These are phyloP conservation scores for Orchesella flavescens DNA, from an alignment of 2,888 invertebrate genomes.

Conservation along the genomic window DNA sequence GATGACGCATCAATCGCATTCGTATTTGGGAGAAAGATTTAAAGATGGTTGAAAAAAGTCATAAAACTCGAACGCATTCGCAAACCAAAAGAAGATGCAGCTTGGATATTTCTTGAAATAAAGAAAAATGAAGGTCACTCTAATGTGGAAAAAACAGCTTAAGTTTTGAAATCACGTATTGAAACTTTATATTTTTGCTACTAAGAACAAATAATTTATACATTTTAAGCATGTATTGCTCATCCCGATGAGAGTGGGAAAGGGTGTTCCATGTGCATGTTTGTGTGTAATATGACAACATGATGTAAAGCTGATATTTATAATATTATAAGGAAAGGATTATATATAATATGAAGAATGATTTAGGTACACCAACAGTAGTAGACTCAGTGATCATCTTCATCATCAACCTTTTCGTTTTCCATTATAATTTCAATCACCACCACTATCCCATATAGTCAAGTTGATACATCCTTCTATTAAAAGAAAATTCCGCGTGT, in stretches of 20 bases:
- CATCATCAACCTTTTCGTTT: constrained; percentile 7
- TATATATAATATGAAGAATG: neutral
- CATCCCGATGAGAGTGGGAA: neutral
- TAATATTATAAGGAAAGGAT: neutral
- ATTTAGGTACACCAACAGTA: neutral
- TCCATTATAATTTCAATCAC: constrained; percentile 1
- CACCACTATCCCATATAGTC: neutral
- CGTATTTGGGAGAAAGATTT: too few species aligned
- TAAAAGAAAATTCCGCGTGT: neutral
- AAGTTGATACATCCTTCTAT: neutral
- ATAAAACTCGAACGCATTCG: too few species aligned
- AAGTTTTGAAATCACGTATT: too few species aligned
- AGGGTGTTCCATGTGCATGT: neutral
- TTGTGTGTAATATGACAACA: too few species aligned
- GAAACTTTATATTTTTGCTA: neutral
- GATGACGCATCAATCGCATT: too few species aligned
- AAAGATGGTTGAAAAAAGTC: too few species aligned
- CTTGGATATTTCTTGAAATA: too few species aligned
- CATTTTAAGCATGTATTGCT: too few species aligned
- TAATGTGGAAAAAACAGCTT: too few species aligned
- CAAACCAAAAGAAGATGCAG: too few species aligned
- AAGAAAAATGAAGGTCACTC: too few species aligned
- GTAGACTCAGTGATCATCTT: neutral
- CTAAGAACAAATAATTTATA: neutral
- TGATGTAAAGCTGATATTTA: too few species aligned